These are phyloP conservation scores for Tetranychus truncatus DNA, from an alignment of 2,888 invertebrate genomes.

Conservation along the genomic window DNA sequence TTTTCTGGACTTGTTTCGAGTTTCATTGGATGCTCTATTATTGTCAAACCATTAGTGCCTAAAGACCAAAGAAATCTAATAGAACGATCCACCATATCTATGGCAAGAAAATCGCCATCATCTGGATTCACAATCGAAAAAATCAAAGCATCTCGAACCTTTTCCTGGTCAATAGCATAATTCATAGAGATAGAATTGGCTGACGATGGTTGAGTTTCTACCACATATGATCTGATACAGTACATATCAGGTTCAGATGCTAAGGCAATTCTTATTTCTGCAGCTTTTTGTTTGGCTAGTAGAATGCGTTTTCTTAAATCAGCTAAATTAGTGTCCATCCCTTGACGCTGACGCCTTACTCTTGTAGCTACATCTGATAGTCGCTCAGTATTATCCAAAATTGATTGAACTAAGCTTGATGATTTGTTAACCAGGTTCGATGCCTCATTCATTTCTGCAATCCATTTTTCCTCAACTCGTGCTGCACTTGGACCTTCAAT, in stretches of 20 bases:
- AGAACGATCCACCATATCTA: constrained; percentile 49
- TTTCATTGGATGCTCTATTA: constrained; percentile 47
- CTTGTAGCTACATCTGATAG: constrained; percentile 5
- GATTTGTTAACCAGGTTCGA: background rate
- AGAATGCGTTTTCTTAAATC: constrained; percentile 52
- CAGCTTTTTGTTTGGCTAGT: constrained; percentile 59
- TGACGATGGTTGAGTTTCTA: constrained; percentile 47
- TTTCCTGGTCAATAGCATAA: constrained; percentile 44
- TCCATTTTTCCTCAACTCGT: constrained; percentile 17
- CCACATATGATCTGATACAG: constrained; percentile 53
- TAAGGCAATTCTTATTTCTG: constrained; percentile 58
- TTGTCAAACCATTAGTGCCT: constrained; percentile 51
- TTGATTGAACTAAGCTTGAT: background rate
- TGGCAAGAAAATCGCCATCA: constrained; percentile 46
- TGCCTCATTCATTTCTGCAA: background rate
- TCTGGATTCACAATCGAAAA: constrained; percentile 41
- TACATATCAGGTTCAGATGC: constrained; percentile 43
- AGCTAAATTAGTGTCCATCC: constrained; percentile 45
- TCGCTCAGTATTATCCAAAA: background rate
- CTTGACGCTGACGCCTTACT: constrained; percentile 26
- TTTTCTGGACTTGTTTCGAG: constrained; percentile 40
- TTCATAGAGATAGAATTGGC: constrained; percentile 50
- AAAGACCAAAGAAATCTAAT: constrained; percentile 59
- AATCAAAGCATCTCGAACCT: constrained; percentile 45
- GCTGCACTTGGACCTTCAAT: constrained; percentile 26